Percentiles rank a stretch among this genome's conserved stretches.
Evolutionary conservation across 2,888 invertebrate species (phyloP).

Genomic region (Stenotaenia linearis): DNA sequence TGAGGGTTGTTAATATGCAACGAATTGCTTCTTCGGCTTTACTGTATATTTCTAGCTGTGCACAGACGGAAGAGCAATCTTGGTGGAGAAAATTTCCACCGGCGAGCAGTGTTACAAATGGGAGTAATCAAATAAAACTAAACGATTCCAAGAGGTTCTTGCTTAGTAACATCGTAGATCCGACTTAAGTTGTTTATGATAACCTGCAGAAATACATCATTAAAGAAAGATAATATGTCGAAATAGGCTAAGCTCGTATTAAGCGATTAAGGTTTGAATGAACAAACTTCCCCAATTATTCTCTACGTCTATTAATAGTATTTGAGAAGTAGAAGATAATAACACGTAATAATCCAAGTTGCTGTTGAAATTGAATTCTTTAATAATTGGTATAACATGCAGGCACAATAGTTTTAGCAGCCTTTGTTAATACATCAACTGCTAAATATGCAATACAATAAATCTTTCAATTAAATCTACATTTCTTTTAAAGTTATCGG

Average conservation of each 20-base stretch:
- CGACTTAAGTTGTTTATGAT: background rate
- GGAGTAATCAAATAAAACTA: background rate
- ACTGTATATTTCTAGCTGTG: too few species aligned
- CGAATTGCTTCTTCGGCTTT: too few species aligned
- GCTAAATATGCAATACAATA: background rate
- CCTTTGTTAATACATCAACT: background rate
- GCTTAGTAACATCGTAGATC: background rate
- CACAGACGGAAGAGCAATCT: too few species aligned
- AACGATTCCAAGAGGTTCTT: background rate
- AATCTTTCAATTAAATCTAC: background rate
- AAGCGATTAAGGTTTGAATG: background rate
- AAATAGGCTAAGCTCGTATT: background rate
- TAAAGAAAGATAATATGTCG: background rate
- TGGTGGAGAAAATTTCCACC: too few species aligned
- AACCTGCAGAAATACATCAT: background rate
- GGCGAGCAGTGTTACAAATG: background rate
- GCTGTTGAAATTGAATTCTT: background rate
- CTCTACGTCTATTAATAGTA: too few species aligned
- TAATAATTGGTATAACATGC: background rate
- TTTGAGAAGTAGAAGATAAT: too few species aligned
- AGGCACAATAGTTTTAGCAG: background rate
- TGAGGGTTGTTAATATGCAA: too few species aligned
- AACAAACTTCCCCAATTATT: background rate
- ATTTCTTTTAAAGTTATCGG: background rate
- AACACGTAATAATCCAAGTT: background rate